These are phyloP conservation scores for Lynx canadensis DNA, from an alignment of 2,113 vertebrate species.

Conservation along the genomic window DNA sequence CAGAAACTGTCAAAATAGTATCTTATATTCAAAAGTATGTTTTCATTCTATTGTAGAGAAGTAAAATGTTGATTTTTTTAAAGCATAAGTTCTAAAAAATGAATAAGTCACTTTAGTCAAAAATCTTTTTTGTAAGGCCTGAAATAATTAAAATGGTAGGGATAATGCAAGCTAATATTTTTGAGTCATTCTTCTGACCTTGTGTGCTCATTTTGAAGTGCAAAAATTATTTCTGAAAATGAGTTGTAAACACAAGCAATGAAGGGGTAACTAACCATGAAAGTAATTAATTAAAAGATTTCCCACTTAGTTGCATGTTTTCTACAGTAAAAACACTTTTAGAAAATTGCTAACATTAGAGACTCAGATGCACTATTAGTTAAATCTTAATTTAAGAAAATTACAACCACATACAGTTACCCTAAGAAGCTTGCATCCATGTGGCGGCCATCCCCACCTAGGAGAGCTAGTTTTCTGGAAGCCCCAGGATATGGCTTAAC, in stretches of 20 bases:
- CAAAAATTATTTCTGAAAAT: constrained; percentile 42
- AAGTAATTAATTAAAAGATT: constrained; percentile 33
- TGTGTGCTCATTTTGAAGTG: background rate
- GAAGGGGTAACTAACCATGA: background rate
- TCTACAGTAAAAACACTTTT: background rate
- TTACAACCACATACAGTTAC: background rate
- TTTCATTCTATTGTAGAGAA: background rate
- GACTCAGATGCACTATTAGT: background rate
- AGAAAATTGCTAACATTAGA: constrained; percentile 35
- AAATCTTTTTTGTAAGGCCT: background rate
- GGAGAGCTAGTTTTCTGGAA: background rate
- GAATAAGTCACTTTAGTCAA: background rate
- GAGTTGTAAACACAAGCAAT: background rate
- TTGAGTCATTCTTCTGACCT: background rate
- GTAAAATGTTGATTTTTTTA: background rate
- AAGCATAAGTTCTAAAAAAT: background rate
- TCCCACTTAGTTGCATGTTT: background rate
- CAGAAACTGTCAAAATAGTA: background rate
- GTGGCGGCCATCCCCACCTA: no score
- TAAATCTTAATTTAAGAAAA: constrained; percentile 17
- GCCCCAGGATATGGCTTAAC: background rate
- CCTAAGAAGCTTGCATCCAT: background rate
- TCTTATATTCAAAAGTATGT: background rate
- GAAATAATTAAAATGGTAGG: background rate
- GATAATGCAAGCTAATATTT: background rate